phyloP scores from a whole-genome alignment of 2,888 invertebrate species.

The Nemapogon koenigi region DNA sequence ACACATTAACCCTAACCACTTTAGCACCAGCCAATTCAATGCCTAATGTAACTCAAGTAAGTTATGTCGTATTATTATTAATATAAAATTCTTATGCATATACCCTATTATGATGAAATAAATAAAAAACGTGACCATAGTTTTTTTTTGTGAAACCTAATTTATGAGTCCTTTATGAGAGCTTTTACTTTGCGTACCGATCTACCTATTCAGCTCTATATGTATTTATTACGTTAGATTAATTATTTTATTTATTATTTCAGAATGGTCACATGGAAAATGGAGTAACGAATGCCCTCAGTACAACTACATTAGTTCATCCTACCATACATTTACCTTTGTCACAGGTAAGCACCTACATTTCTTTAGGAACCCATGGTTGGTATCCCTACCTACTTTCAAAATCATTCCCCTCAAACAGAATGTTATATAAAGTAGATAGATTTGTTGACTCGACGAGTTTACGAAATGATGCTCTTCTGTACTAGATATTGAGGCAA shows the following conservation, averaged over 20 bases:
- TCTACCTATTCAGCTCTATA: no score
- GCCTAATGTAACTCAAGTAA: slow-evolving; percentile 29
- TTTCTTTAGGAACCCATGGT: not conserved
- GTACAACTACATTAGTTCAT: slow-evolving; percentile 43
- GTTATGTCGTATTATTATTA: not conserved
- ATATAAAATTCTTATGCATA: no score
- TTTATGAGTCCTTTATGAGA: no score
- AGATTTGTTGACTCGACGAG: no score
- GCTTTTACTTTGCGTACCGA: no score
- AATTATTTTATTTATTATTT: no score
- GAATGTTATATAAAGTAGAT: no score
- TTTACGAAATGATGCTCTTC: no score
- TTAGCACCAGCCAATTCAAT: slow-evolving; percentile 35
- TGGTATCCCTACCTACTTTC: no score
- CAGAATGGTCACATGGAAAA: slow-evolving; percentile 45
- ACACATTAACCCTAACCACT: slow-evolving; percentile 49
- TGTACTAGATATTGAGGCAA: no score
- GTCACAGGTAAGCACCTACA: slow-evolving; percentile 36
- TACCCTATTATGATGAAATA: not conserved
- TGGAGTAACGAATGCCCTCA: slow-evolving; percentile 37
- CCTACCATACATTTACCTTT: slow-evolving; percentile 56
- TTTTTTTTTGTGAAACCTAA: not conserved
- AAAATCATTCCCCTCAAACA: no score
- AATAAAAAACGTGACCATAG: not conserved
- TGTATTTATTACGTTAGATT: not conserved